These are phyloP conservation scores for Dinothrombium tinctorium DNA, from an alignment of 1,140 invertebrate genomes.

Conservation along the genomic window DNA sequence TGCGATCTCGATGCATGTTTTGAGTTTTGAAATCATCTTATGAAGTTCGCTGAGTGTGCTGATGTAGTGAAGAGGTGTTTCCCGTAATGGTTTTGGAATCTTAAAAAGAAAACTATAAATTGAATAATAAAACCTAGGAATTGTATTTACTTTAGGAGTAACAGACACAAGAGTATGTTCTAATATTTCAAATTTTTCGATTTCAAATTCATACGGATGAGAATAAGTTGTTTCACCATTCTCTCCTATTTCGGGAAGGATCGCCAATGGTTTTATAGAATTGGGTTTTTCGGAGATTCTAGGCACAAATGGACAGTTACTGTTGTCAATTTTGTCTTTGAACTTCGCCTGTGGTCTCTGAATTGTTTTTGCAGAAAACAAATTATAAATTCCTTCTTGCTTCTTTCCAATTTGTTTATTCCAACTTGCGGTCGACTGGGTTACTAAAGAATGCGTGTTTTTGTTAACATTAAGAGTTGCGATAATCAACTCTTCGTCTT, in stretches of 20 bases:
- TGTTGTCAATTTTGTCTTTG: slow-evolving; percentile 63
- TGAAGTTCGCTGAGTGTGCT: slow-evolving; percentile 29
- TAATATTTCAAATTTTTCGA: slow-evolving; percentile 29
- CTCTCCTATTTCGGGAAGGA: slow-evolving; percentile 38
- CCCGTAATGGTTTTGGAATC: too few species aligned
- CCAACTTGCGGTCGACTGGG: slow-evolving; percentile 11
- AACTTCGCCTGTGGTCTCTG: slow-evolving; percentile 59
- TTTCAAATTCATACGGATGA: slow-evolving; percentile 73
- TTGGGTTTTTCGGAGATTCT: slow-evolving; percentile 67
- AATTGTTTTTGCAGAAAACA: slow-evolving; percentile 5
- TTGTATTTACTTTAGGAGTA: slow-evolving; percentile 12
- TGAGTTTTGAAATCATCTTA: slow-evolving; percentile 37
- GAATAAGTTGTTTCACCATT: slow-evolving; percentile 31
- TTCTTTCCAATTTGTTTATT: not conserved
- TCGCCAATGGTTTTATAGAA: slow-evolving; percentile 48
- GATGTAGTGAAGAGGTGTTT: slow-evolving; percentile 2
- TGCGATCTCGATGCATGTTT: slow-evolving; percentile 41
- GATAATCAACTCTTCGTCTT: slow-evolving; percentile 26
- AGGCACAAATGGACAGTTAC: slow-evolving; percentile 44
- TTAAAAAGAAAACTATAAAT: too few species aligned
- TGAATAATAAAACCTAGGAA: too few species aligned
- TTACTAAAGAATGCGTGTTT: slow-evolving; percentile 31
- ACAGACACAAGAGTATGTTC: slow-evolving; percentile 14
- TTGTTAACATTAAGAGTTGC: slow-evolving; percentile 21
- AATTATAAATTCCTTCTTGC: not conserved